Percentiles rank a stretch among this genome's conserved stretches.
These are phyloP conservation scores for Rattus rattus DNA, from an alignment of 2,113 vertebrate species.

Conservation along the genomic window DNA sequence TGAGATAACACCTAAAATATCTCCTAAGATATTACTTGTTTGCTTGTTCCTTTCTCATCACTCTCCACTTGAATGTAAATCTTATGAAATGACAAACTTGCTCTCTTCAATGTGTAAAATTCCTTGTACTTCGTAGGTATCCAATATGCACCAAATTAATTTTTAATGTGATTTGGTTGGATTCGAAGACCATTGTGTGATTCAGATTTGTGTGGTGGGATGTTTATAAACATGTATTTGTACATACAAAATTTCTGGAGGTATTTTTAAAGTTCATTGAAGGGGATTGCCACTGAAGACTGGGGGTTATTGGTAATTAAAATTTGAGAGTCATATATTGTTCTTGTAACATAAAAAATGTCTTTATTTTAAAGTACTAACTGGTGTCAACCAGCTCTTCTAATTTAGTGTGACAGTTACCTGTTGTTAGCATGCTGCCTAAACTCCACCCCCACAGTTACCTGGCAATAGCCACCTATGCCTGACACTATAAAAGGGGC, in stretches of 20 bases:
- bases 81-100: not conserved
- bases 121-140: not conserved
- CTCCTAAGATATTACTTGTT: not conserved
- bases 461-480: too few relatives aligned
- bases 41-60: not conserved
- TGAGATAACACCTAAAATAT: not conserved
- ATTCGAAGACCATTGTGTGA: not conserved
- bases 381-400: not conserved
- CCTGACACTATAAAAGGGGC: too few relatives aligned
- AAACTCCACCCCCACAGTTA: too few relatives aligned
- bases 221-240: not conserved
- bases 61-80: not conserved
- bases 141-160: not conserved
- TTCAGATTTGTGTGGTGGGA: not conserved
- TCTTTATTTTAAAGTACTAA: not conserved
- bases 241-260: not conserved
- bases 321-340: not conserved
- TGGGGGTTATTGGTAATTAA: not conserved
- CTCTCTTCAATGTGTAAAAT: not conserved
- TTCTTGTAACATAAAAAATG: not conserved
- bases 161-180: slow-evolving; percentile 8
- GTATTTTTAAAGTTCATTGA: not conserved
- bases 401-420: not conserved
- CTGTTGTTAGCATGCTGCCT: not conserved
- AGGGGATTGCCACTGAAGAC: not conserved